These are phyloP conservation scores for Atractosteus spatula DNA, from an alignment of 2,113 vertebrate species.

Conservation along the genomic window DNA sequence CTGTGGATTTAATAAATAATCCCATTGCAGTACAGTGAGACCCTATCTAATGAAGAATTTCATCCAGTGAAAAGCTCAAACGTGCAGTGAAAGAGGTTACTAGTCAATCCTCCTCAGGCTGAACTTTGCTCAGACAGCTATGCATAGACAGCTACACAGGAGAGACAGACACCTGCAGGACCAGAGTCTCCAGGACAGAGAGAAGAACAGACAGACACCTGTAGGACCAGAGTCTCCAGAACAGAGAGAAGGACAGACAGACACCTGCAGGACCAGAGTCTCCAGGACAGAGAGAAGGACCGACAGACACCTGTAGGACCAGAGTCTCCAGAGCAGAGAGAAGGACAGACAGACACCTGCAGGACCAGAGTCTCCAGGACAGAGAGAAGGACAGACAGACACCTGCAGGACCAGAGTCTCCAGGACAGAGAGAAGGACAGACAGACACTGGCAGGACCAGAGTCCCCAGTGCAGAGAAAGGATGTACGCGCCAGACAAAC, in stretches of 20 bases:
- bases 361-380: neutral
- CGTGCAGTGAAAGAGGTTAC: too few relatives aligned
- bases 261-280: neutral
- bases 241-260: neutral
- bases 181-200: neutral
- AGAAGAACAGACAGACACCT: neutral
- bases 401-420: neutral
- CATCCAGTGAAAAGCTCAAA: too few relatives aligned
- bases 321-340: slow-evolving; percentile 11
- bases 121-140: too few relatives aligned
- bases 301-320: neutral
- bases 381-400: slow-evolving; percentile 9
- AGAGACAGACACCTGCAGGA: neutral
- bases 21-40: too few relatives aligned
- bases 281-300: slow-evolving; percentile 17
- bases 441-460: slow-evolving; percentile 14
- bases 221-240: neutral
- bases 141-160: neutral
- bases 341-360: neutral
- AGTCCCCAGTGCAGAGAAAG: neutral
- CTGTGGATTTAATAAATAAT: too few relatives aligned
- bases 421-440: slow-evolving; percentile 32
- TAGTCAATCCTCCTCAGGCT: too few relatives aligned
- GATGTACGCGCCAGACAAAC: too few relatives aligned
- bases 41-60: too few relatives aligned